phyloP scores from a whole-genome alignment of 1,140 invertebrate species.

The Temnothorax nylanderi region DNA sequence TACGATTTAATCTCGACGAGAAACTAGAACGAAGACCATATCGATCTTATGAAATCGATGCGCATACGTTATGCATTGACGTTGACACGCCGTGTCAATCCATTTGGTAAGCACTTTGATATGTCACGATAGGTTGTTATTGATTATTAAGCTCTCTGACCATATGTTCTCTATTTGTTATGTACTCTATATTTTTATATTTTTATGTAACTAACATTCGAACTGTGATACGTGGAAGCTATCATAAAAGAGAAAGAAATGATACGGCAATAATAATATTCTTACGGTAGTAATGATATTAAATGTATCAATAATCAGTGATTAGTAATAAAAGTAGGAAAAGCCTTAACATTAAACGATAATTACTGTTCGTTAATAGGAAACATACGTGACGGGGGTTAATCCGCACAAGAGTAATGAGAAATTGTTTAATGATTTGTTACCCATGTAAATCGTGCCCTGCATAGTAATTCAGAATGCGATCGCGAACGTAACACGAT shows the following conservation, averaged over 20 bases:
- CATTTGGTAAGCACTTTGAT: slow-evolving; percentile 52
- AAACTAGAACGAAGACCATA: slow-evolving; percentile 63
- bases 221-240: background rate
- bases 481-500: background rate
- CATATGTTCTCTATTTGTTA: slow-evolving; percentile 21
- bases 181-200: background rate
- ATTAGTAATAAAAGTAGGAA: background rate
- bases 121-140: slow-evolving; percentile 51
- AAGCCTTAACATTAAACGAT: background rate
- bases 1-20: slow-evolving; percentile 63
- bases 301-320: background rate
- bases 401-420: background rate
- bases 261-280: background rate
- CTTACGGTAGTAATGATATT: background rate
- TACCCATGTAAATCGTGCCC: background rate
- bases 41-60: slow-evolving; percentile 66
- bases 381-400: background rate
- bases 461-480: background rate
- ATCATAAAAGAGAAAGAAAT: background rate
- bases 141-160: slow-evolving; percentile 47
- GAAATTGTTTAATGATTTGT: slow-evolving; percentile 26
- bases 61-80: slow-evolving; percentile 63
- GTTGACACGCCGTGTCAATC: slow-evolving; percentile 59
- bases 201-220: slow-evolving; percentile 12
- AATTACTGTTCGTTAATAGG: background rate